Conservation (phyloP, 2,797 vertebrate genomes). For the Oryzias sinensis region DNA sequence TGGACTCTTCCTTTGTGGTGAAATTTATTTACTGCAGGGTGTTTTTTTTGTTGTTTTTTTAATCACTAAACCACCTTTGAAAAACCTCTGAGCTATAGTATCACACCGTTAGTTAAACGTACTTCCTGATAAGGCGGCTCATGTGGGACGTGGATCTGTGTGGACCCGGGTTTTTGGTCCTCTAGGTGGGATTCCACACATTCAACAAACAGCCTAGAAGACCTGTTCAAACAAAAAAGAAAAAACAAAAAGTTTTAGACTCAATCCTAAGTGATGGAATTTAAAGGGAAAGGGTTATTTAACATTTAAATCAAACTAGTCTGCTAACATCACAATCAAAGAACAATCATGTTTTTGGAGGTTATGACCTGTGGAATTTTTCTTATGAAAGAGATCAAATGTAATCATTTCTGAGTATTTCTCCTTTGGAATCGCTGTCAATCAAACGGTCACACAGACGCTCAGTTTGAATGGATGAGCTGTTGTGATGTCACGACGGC, state of each 20-base stretch:
- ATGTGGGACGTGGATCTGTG: slow-evolving; percentile 50
- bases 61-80: background rate
- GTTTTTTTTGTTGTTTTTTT: slow-evolving; percentile 4
- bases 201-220: slow-evolving; percentile 47
- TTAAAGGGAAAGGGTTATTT: too few relatives aligned
- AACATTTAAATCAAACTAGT: too few relatives aligned
- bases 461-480: too few relatives aligned
- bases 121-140: slow-evolving; percentile 46
- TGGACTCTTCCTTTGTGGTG: slow-evolving; percentile 9
- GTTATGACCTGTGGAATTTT: too few relatives aligned
- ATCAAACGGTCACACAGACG: too few relatives aligned
- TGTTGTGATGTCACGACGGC: too few relatives aligned
- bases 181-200: slow-evolving; percentile 57
- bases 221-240: slow-evolving; percentile 40
- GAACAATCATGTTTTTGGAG: too few relatives aligned
- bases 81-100: background rate
- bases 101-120: background rate
- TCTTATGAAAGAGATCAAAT: too few relatives aligned
- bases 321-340: too few relatives aligned
- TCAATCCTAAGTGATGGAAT: too few relatives aligned
- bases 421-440: too few relatives aligned
- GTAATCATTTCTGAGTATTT: too few relatives aligned
- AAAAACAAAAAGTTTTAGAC: background rate
- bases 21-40: slow-evolving; percentile 2
- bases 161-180: slow-evolving; percentile 38